These are phyloP conservation scores for Epirrhoe tristata DNA, from an alignment of 2,888 invertebrate genomes.

Conservation along the genomic window DNA sequence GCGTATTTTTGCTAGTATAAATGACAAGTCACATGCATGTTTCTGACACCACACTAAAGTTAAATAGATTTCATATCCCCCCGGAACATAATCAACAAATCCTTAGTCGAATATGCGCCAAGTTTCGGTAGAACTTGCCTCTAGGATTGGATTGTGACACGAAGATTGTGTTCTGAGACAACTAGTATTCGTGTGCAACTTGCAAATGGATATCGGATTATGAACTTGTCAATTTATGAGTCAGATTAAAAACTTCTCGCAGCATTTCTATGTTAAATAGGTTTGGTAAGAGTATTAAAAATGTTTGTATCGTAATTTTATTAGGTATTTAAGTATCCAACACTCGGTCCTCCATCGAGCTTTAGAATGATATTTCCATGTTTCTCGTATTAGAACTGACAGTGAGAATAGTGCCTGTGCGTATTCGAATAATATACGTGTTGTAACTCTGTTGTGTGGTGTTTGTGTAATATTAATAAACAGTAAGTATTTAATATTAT, in stretches of 20 bases:
- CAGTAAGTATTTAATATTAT: not conserved
- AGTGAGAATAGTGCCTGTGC: conserved; percentile 66
- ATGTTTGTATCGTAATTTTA: no score
- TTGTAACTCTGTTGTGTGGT: not conserved
- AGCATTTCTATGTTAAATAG: not conserved
- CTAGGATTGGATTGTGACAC: not conserved
- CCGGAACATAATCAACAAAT: no score
- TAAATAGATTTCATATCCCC: no score
- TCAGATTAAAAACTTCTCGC: not conserved
- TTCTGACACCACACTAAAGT: no score
- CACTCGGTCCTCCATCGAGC: not conserved
- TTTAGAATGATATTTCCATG: conserved; percentile 2
- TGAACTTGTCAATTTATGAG: not conserved
- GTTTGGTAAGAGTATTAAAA: no score
- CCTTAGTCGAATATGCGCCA: no score
- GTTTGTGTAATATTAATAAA: not conserved
- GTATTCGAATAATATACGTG: not conserved
- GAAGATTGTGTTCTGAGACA: conserved; percentile 20
- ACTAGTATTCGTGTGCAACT: not conserved
- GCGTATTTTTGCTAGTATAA: no score
- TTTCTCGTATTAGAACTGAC: conserved; percentile 29
- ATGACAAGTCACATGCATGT: no score
- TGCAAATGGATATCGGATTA: not conserved
- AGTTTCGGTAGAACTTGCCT: no score
- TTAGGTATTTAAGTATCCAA: no score